Evolutionary conservation across 2,113 vertebrate species (phyloP).

Genomic region (Procavia capensis): DNA sequence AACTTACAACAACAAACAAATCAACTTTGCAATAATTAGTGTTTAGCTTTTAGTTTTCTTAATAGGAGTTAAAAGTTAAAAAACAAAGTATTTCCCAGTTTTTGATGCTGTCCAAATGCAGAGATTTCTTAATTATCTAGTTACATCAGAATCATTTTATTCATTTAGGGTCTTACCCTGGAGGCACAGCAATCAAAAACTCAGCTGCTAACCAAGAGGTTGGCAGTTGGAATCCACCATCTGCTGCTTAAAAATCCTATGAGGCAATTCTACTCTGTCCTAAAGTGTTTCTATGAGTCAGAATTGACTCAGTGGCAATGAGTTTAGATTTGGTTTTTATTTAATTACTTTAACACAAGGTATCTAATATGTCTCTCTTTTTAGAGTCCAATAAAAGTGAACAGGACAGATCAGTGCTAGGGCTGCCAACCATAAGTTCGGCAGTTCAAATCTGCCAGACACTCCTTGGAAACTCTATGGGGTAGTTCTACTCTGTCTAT

Average conservation of each 20-base stretch:
- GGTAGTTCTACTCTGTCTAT: too few species aligned
- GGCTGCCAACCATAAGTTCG: too few species aligned
- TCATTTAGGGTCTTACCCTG: background rate
- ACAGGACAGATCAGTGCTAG: background rate
- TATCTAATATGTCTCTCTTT: background rate
- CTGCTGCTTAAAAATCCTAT: too few species aligned
- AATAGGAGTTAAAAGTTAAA: background rate
- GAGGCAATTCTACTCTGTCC: too few species aligned
- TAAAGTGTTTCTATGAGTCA: too few species aligned
- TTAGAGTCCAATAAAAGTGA: background rate
- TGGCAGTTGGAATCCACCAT: too few species aligned
- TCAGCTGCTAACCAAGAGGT: too few species aligned
- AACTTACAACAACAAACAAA: background rate
- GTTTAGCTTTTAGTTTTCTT: constrained; percentile 22
- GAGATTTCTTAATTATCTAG: background rate
- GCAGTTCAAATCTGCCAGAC: too few species aligned
- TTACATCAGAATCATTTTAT: background rate
- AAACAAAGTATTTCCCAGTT: background rate
- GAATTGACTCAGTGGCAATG: too few species aligned
- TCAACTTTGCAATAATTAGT: background rate
- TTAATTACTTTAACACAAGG: background rate
- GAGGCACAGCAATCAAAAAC: too few species aligned
- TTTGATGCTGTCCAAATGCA: background rate
- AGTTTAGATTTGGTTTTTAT: background rate
- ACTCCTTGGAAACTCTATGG: too few species aligned